These are phyloP conservation scores for Seira musarum DNA, from an alignment of 2,888 invertebrate genomes.

Conservation along the genomic window DNA sequence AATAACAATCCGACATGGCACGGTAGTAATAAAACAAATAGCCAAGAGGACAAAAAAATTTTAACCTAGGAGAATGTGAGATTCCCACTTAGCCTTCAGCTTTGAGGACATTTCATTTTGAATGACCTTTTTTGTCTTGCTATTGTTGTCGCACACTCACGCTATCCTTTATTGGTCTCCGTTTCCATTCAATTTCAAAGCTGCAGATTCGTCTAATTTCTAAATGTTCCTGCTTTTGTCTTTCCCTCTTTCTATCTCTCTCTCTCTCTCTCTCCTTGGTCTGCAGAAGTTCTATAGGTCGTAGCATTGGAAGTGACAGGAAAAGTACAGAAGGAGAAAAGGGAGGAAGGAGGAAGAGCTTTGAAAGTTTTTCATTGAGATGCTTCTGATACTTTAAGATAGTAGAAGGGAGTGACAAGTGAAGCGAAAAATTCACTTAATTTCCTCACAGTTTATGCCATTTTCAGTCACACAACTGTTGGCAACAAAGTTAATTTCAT, in stretches of 20 bases:
- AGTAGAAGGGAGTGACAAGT: constrained; percentile 52
- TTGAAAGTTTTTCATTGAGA: constrained; percentile 48
- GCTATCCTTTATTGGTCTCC: constrained; percentile 3
- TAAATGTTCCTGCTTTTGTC: constrained; percentile 16
- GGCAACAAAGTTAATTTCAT: constrained; percentile 60
- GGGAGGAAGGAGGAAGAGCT: constrained; percentile 33
- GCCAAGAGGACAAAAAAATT: constrained; percentile 31
- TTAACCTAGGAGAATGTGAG: constrained; percentile 23
- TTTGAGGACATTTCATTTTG: constrained; percentile 31
- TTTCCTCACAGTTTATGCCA: constrained; percentile 64
- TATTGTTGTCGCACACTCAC: constrained; percentile 2
- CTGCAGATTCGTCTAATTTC: constrained; percentile 16
- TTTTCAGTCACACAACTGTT: constrained; percentile 60
- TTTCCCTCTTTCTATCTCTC: constrained; percentile 2
- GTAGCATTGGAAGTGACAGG: constrained; percentile 49
- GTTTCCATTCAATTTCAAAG: constrained; percentile 7
- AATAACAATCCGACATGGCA: constrained; percentile 12
- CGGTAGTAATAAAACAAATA: constrained; percentile 36
- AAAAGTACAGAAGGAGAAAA: constrained; percentile 28
- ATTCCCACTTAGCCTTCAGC: constrained; percentile 33
- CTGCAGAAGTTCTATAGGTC: constrained; percentile 1
- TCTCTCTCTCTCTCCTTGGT: neutral
- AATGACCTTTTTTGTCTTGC: constrained; percentile 41
- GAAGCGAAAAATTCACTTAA: constrained; percentile 64
- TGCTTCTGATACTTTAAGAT: constrained; percentile 35